Base-by-base conservation (phyloP, 2,888 invertebrate species). In the Heliconius sara region DNA sequence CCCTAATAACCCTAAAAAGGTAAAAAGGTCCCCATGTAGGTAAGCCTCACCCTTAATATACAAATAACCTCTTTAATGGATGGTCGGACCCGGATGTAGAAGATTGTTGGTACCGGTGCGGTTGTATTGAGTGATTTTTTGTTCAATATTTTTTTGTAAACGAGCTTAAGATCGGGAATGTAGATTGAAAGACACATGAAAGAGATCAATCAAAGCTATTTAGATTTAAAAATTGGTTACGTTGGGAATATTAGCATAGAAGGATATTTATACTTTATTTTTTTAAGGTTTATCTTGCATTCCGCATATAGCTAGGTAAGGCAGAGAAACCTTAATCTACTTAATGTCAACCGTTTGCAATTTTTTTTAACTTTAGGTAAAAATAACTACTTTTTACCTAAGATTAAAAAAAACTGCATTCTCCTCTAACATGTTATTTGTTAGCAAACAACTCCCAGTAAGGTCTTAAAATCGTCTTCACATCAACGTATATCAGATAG, bases 31-130 rank as follows among this genome's bases (percentile, higher is more conserved):
- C 27, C 27, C 30, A 47, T 16, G 30, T 43, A 68, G 74, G 25
- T 60, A 43, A 30, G 47, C n/a, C 43, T 60, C 47, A 60, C 30
- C 67, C 39, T 74, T 60, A 68, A 74, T 75, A 67, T n/a, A 68
- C 68, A 68, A 65, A 68, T 67, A 43, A 75, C 74, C 73, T 60
- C 68, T 75, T 72, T 68, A 79, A 76, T 68, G 66, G 76, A 68
- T 43, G 67, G 30, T 73, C 27, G 87, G 88, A 85, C 87, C 90
- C 91, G 93, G 92, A 92, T 91, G 91, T 87, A 84, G 79, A 85
- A 84, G 85, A 89, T 88, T 87, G 86, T 84, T 83, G 43, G 87
- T 90, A 89, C 88, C 87, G 43, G 70, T 80, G 72, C 43, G 63
- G 67, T 77, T 72, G 84, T 83, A 83, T 82, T 73, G 82, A 80